Conservation (phyloP, 1,140 invertebrate species). For the Aphaenogaster floridana region DNA sequence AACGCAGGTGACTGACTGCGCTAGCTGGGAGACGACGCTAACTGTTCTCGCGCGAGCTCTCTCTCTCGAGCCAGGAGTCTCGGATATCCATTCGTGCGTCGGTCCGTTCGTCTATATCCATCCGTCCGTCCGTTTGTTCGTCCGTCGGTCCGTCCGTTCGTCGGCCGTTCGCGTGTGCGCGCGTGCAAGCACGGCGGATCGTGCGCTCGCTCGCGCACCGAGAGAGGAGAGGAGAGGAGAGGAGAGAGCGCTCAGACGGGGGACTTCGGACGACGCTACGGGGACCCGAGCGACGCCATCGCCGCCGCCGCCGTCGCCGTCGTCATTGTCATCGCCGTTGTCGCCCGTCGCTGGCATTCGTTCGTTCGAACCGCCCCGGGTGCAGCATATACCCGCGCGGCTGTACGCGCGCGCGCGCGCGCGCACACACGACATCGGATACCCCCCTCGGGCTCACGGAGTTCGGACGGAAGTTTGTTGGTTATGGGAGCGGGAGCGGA, state of each 20-base stretch:
- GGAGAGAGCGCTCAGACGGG: neutral
- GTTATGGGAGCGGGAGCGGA: constrained; percentile 79
- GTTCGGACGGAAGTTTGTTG: constrained; percentile 71
- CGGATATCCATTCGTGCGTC: constrained; percentile 5
- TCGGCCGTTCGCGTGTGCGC: constrained; percentile 33
- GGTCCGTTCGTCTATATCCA: neutral
- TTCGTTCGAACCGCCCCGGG: neutral
- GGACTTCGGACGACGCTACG: neutral
- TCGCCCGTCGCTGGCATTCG: no score
- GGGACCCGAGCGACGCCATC: constrained; percentile 3
- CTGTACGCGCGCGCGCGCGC: neutral
- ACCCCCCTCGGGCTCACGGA: neutral
- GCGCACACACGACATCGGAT: neutral
- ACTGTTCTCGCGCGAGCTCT: constrained; percentile 9
- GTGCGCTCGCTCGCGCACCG: neutral
- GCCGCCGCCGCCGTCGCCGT: no score
- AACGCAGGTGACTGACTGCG: constrained; percentile 75
- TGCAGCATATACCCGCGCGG: neutral
- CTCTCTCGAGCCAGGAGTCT: constrained; percentile 38
- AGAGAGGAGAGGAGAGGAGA: neutral
- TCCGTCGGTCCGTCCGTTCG: neutral
- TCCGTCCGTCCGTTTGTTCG: neutral
- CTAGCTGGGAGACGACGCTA: constrained; percentile 68
- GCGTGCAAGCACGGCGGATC: constrained; percentile 31
- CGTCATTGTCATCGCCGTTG: no score